Evolutionary conservation across 2,797 vertebrate species (phyloP).

Genomic region (Peromyscus attwateri): DNA sequence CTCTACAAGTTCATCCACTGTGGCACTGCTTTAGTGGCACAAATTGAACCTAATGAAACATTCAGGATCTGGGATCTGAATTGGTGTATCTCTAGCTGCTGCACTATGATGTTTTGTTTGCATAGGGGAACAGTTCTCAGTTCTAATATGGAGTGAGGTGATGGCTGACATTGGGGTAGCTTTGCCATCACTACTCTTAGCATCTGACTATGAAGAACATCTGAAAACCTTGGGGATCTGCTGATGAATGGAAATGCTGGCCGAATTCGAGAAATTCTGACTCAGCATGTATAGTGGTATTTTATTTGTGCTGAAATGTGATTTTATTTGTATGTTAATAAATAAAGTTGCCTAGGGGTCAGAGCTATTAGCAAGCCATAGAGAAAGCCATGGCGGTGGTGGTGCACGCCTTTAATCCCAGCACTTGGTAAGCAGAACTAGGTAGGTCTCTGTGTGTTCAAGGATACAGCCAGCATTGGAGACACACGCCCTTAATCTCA

Average conservation of each 20-base stretch:
- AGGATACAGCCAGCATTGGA: too few species aligned
- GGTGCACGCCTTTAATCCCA: too few species aligned
- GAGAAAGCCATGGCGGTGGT: too few species aligned
- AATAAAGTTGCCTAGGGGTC: too few species aligned
- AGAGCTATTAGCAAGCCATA: too few species aligned
- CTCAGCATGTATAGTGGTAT: too few species aligned
- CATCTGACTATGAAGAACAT: not conserved
- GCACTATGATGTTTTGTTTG: not conserved
- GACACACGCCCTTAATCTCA: too few species aligned
- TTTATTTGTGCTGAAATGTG: too few species aligned
- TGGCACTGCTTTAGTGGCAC: not conserved
- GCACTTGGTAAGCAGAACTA: too few species aligned
- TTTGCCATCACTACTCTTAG: too few species aligned
- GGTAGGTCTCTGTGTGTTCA: too few species aligned
- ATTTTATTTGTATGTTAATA: too few species aligned
- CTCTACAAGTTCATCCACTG: rapidly evolving
- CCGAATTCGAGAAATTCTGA: not conserved
- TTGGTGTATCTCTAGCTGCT: rapidly evolving
- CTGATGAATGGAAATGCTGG: not conserved
- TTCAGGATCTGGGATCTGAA: not conserved
- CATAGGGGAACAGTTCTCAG: not conserved
- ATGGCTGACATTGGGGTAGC: rapidly evolving
- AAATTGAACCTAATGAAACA: not conserved
- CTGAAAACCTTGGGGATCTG: not conserved
- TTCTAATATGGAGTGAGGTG: rapidly evolving